Evolutionary conservation across 2,888 invertebrate genomes (phyloP).

Genomic region (Emmelina monodactyla): DNA sequence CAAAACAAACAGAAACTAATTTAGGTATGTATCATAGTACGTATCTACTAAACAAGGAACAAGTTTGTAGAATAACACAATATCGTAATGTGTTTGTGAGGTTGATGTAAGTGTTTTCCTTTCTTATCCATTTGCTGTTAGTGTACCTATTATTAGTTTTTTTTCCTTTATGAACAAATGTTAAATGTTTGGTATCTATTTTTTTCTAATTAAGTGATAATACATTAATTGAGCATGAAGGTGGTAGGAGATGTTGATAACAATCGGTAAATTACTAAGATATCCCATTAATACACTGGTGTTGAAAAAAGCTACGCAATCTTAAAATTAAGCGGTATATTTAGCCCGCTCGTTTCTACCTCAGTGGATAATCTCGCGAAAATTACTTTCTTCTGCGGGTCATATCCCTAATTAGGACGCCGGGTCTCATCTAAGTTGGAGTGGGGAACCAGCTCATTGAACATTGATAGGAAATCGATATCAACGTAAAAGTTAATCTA

Average conservation of each 20-base stretch:
- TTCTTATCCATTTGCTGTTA: background rate
- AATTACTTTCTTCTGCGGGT: conserved; percentile 51
- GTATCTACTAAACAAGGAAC: background rate
- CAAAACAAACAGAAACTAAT: background rate
- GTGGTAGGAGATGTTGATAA: no score
- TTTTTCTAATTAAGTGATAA: no score
- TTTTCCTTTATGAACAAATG: no score
- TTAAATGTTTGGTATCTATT: no score
- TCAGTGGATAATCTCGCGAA: conserved; percentile 32
- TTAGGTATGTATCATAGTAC: background rate
- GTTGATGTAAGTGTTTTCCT: conserved; percentile 1
- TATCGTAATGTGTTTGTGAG: conserved; percentile 19
- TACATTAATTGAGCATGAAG: no score
- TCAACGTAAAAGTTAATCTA: no score
- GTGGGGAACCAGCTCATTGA: conserved; percentile 24
- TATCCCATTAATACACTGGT: no score
- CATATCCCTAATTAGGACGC: conserved; percentile 49
- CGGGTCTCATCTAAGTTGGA: conserved; percentile 28
- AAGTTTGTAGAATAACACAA: conserved; percentile 17
- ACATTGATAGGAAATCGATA: conserved; percentile 44
- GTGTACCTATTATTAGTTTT: conserved; percentile 2
- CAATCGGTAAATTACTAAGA: no score
- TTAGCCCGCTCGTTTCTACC: no score
- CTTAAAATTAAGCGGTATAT: no score
- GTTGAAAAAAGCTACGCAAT: no score